phyloP scores from a whole-genome alignment of 2,113 vertebrate genomes.

The Tetrao urogallus region DNA sequence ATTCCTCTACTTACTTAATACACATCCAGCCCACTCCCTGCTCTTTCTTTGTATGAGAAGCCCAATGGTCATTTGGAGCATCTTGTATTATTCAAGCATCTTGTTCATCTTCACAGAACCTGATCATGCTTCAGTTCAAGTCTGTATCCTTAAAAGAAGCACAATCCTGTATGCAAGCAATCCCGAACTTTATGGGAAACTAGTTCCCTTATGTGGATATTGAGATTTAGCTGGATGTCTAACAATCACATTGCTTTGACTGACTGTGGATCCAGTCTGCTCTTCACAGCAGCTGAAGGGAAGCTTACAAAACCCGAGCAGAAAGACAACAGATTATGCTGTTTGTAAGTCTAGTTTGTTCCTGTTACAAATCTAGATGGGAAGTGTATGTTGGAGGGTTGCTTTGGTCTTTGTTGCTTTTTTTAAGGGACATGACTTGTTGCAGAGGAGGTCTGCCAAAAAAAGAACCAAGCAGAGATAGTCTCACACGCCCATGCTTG shows the following conservation, averaged over 20 bases:
- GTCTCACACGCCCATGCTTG: background rate
- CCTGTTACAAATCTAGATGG: background rate
- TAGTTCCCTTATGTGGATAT: background rate
- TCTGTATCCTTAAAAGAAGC: background rate
- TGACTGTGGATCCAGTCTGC: background rate
- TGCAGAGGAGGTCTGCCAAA: background rate
- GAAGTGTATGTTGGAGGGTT: background rate
- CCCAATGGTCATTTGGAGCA: background rate
- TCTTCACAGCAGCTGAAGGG: background rate
- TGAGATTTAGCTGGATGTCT: background rate
- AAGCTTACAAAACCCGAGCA: background rate
- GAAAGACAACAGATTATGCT: fast-evolving
- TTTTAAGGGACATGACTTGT: background rate
- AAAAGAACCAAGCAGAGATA: background rate
- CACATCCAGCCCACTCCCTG: background rate
- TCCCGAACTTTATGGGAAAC: background rate
- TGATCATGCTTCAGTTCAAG: background rate
- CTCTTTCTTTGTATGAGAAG: background rate
- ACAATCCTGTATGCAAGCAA: fast-evolving
- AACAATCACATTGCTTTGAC: background rate
- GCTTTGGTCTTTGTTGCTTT: background rate
- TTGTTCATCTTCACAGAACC: background rate
- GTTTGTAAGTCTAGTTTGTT: background rate
- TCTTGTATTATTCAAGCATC: background rate
- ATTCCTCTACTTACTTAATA: background rate